These are phyloP conservation scores for Cossypha niveicapilla DNA, from an alignment of 2,797 vertebrate genomes.

Conservation along the genomic window DNA sequence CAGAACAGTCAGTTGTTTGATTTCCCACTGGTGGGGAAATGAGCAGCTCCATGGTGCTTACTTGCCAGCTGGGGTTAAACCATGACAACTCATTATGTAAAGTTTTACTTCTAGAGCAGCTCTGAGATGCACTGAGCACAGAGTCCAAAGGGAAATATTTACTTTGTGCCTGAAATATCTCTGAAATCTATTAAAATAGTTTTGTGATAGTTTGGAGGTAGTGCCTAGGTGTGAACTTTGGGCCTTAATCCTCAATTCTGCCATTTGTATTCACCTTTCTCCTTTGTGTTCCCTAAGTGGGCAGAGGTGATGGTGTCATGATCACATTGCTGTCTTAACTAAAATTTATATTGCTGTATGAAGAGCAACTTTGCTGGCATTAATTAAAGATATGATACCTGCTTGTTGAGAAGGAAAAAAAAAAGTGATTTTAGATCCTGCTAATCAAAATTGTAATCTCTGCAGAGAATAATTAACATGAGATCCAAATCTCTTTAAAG, in stretches of 20 bases:
- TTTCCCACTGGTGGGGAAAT: not conserved
- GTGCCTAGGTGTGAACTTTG: not conserved
- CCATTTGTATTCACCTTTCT: not conserved
- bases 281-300: not conserved
- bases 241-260: not conserved
- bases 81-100: not conserved
- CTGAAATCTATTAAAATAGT: not conserved
- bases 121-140: not conserved
- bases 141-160: not conserved
- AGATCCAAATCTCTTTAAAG: not conserved
- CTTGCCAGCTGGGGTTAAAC: not conserved
- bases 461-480: not conserved
- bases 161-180: not conserved
- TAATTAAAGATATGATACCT: not conserved
- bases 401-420: not conserved
- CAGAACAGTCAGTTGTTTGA: not conserved
- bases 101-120: not conserved
- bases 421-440: not conserved
- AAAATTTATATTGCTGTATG: not conserved
- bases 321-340: not conserved
- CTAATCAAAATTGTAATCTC: not conserved
- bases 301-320: not conserved
- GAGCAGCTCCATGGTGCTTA: not conserved
- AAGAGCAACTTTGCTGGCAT: not conserved
- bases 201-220: not conserved